phyloP scores from a whole-genome alignment of 2,797 vertebrate species.

The Petrocephalus sullivani region DNA sequence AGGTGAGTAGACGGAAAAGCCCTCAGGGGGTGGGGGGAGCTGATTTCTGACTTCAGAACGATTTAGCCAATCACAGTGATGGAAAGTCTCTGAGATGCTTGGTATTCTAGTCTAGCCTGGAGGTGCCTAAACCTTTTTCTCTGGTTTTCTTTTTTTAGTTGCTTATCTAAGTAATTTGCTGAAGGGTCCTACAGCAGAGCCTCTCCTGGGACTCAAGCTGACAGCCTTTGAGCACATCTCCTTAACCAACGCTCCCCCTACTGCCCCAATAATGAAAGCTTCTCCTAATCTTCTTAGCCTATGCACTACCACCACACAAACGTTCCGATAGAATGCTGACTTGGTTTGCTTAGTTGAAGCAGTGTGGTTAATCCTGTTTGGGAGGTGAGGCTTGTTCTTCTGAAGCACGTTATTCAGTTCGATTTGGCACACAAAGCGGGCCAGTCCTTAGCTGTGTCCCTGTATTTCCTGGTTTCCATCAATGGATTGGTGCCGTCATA shows the following conservation, averaged over 20 bases:
- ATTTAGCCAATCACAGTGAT: not conserved
- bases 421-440: not conserved
- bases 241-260: not conserved
- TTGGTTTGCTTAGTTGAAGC: not conserved
- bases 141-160: not conserved
- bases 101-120: not conserved
- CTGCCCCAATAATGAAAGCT: not conserved
- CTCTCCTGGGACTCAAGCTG: not conserved
- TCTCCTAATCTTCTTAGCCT: not conserved
- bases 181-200: not conserved
- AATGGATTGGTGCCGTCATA: not conserved
- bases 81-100: not conserved
- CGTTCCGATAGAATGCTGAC: not conserved
- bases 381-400: not conserved
- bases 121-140: not conserved
- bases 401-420: not conserved
- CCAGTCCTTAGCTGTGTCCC: not conserved
- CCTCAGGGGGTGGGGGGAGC: not conserved
- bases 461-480: not conserved
- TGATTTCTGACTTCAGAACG: not conserved
- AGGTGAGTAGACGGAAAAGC: not conserved
- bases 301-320: not conserved
- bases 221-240: not conserved
- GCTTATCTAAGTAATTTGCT: slow-evolving; percentile 3
- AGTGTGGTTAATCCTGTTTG: not conserved